Conservation (phyloP, 2,888 invertebrate genomes). For the Eilema caniola region DNA sequence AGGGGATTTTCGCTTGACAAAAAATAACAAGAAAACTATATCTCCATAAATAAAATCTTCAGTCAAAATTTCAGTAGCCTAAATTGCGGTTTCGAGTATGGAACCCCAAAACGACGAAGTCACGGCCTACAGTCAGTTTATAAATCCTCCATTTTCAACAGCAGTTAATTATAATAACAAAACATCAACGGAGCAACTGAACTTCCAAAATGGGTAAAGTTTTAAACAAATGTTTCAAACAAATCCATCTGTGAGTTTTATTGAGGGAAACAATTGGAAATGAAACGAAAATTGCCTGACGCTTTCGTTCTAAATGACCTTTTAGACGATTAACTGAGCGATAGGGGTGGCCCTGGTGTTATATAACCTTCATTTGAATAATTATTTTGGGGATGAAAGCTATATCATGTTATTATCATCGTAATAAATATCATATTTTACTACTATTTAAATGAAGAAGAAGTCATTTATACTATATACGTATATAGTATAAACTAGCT, state of each 20-base stretch:
- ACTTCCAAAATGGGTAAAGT: conserved; percentile 37
- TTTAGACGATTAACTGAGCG: conserved; percentile 52
- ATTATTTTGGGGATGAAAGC: conserved; percentile 14
- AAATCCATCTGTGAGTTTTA: conserved; percentile 48
- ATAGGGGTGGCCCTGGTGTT: conserved; percentile 22
- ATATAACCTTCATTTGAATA: conserved; percentile 6
- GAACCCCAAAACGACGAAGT: neutral
- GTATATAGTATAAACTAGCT: neutral
- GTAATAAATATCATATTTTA: neutral
- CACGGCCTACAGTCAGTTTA: neutral
- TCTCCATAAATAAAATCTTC: no score
- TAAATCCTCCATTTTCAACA: neutral
- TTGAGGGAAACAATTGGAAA: conserved; percentile 54
- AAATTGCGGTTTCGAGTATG: neutral
- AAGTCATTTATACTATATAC: neutral
- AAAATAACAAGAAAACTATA: no score
- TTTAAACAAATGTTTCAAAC: conserved; percentile 35
- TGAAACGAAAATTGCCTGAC: conserved; percentile 54
- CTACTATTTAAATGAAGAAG: no score
- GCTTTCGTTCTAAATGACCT: conserved; percentile 55
- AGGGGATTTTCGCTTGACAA: no score
- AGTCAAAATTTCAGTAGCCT: no score
- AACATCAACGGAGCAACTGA: conserved; percentile 16
- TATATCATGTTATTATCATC: neutral
- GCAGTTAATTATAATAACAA: conserved; percentile 32